Base-by-base conservation (phyloP, 1,140 invertebrate species). In the Carcinoscorpius rotundicauda region DNA sequence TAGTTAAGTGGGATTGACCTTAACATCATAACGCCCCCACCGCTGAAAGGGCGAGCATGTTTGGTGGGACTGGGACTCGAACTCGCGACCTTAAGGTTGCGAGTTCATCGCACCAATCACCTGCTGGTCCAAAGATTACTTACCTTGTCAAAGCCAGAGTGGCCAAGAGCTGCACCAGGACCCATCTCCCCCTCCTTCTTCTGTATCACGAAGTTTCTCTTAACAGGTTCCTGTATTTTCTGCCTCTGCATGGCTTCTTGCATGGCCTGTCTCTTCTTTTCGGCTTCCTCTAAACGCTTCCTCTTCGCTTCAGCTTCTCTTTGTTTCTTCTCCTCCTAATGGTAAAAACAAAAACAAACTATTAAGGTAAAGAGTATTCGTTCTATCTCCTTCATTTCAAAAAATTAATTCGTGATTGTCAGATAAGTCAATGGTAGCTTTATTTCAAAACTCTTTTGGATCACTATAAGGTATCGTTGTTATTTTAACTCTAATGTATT, bases 161-260 rank as follows among this genome's bases (percentile, higher is more conserved):
- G 62, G 6, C 66, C 70, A 29, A 68, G 57, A 9, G 68, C 65
- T 9, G 70, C 70, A 57, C 70, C 69, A 9, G 65, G 71, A 49
- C 67, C 86, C 76, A 83, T 82, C 71, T 86, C 82, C 74, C 87
- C 87, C 55, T 66, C 62, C 80, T 87, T 89, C 81, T 92, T 93
- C 76, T 84, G 86, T 77, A 93, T 91, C 79, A 89, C 91, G 81
- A 93, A 93, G 79, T 93, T 93, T 72, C 89, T 89, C 74, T 89
- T 89, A 9, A 71, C 69, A 11, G 68, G 61, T 50, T 68, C 67
- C 6, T 64, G 56, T 11, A 58, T 50, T 57, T 68, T 67, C n/a
- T 65, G 64, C 62, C 68, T 69, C 48, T 73, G 60, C 58, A 72
- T 61, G 52, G 72, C 72, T 48, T 67, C 66, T 65, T 72, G 67